These are phyloP conservation scores for Pseudorasbora parva DNA, from an alignment of 2,113 vertebrate genomes.

Conservation along the genomic window DNA sequence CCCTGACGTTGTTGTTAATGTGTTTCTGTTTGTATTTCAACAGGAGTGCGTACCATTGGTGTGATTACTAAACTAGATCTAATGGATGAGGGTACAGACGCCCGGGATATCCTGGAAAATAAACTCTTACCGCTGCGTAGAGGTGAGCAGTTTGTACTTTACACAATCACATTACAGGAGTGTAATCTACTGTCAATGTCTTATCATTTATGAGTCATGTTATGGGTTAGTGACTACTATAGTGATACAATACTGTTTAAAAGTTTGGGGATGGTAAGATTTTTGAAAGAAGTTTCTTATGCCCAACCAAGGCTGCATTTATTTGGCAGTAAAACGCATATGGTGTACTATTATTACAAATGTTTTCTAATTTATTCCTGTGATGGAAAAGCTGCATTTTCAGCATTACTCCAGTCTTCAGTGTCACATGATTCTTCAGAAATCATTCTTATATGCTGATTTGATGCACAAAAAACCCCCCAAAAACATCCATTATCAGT, in stretches of 20 bases:
- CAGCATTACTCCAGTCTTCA: background rate
- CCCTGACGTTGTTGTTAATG: background rate
- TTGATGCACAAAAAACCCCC: too few species aligned
- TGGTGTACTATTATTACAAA: background rate
- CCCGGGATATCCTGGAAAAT: constrained; percentile 93
- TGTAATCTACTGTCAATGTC: background rate
- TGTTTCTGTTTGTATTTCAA: constrained; percentile 2
- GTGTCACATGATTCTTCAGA: background rate
- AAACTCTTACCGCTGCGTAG: constrained; percentile 91
- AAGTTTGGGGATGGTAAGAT: background rate
- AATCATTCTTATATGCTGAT: background rate
- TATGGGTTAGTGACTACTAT: too few species aligned
- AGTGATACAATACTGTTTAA: background rate
- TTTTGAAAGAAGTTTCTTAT: background rate
- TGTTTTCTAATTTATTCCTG: background rate
- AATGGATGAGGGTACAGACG: constrained; percentile 96
- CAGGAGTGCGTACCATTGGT: constrained; percentile 92
- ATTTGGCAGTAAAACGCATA: background rate
- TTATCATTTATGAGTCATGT: background rate
- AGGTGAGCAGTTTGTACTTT: constrained; percentile 72
- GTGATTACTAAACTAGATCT: constrained; percentile 97
- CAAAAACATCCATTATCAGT: too few species aligned
- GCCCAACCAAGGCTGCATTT: background rate
- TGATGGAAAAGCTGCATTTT: background rate
- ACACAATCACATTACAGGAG: background rate